Conservation (phyloP, 1,140 invertebrate genomes). For the Dendroctonus ponderosae region DNA sequence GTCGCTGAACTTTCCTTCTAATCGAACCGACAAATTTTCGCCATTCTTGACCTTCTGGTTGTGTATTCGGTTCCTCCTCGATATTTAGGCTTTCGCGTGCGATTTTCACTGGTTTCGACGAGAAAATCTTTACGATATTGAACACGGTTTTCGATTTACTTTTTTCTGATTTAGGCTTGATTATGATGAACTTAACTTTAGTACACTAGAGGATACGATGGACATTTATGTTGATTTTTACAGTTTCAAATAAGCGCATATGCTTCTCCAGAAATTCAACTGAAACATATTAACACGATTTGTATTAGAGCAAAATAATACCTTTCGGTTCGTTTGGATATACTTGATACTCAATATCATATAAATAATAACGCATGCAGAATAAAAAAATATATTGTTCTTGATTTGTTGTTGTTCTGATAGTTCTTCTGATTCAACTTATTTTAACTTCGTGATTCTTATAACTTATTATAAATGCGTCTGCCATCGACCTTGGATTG, state of each 20-base stretch:
- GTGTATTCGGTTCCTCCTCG: conserved; percentile 36
- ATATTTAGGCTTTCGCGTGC: conserved; percentile 45
- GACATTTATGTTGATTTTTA: conserved; percentile 4
- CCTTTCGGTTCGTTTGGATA: no score
- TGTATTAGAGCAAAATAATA: no score
- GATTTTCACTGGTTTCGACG: conserved; percentile 43
- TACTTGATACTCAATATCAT: no score
- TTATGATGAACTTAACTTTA: not conserved
- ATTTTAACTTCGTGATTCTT: no score
- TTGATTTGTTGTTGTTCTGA: no score
- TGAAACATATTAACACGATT: not conserved
- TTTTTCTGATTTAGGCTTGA: not conserved
- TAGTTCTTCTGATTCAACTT: no score
- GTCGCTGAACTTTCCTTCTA: conserved; percentile 46
- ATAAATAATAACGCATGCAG: no score
- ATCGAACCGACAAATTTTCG: conserved; percentile 49
- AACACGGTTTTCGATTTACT: conserved; percentile 40
- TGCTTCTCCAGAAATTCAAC: conserved; percentile 4
- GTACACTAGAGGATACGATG: not conserved
- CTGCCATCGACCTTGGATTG: no score
- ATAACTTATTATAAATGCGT: no score
- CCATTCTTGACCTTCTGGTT: conserved; percentile 47
- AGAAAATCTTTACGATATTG: conserved; percentile 46
- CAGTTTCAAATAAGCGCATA: conserved; percentile 10
- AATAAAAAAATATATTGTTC: no score